These are phyloP conservation scores for Hyperoplus lanceolatus DNA, from an alignment of 2,797 vertebrate species.

Conservation along the genomic window DNA sequence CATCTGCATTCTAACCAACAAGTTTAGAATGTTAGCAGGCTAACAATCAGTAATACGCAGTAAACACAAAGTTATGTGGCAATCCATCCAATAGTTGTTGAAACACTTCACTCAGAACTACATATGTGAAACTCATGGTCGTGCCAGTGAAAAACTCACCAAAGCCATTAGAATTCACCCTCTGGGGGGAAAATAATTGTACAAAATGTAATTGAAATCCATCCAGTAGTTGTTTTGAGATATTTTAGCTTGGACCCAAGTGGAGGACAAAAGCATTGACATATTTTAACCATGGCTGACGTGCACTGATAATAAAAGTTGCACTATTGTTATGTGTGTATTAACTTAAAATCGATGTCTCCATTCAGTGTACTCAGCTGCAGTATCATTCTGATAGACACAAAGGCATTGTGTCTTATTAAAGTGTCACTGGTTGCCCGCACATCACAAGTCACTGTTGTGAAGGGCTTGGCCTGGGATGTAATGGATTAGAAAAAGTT, in stretches of 20 bases:
- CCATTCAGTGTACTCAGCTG: background rate
- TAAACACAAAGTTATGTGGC: too few relatives aligned
- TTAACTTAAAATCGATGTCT: background rate
- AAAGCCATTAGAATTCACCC: background rate
- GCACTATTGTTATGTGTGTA: background rate
- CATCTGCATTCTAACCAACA: too few relatives aligned
- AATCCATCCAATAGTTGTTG: background rate
- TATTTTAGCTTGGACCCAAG: background rate
- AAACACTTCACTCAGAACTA: background rate
- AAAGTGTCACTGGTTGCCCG: constrained; percentile 41
- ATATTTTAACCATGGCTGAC: too few relatives aligned
- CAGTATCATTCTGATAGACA: constrained; percentile 12
- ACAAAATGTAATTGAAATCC: background rate
- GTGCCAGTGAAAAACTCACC: background rate
- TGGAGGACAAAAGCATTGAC: background rate
- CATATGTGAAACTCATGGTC: background rate
- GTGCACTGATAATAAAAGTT: background rate
- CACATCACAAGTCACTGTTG: constrained; percentile 42
- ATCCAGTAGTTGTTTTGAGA: background rate
- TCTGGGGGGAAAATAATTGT: background rate
- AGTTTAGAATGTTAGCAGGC: background rate
- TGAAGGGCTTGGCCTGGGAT: constrained; percentile 46
- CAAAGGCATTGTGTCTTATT: constrained; percentile 35
- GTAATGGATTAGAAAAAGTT: constrained; percentile 57
- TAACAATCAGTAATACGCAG: too few relatives aligned